These are phyloP conservation scores for Himalopsyche phryganea DNA, from an alignment of 1,140 invertebrate species.

Conservation along the genomic window DNA sequence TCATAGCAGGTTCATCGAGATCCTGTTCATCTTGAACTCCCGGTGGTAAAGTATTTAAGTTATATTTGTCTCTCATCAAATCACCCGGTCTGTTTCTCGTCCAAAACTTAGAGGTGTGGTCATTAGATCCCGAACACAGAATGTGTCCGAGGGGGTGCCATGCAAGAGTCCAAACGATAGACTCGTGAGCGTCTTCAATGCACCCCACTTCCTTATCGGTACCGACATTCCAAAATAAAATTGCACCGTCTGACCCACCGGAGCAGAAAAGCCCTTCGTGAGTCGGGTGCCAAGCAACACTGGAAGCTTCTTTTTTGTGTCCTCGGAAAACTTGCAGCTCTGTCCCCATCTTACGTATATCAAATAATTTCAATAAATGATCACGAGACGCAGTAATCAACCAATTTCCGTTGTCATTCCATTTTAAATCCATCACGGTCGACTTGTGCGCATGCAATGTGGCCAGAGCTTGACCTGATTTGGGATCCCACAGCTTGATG, in stretches of 20 bases:
- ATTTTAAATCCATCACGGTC: conserved; percentile 98
- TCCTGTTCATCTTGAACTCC: conserved; percentile 56
- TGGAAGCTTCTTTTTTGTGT: conserved; percentile 97
- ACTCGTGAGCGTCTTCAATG: conserved; percentile 98
- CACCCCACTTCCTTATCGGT: conserved; percentile 97
- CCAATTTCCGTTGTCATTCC: conserved; percentile 99
- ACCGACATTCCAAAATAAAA: conserved; percentile 98
- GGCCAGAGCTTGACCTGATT: conserved; percentile 84
- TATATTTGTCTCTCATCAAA: conserved; percentile 95
- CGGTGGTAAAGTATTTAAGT: conserved; percentile 87
- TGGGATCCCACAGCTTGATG: conserved; percentile 99
- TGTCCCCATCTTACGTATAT: conserved; percentile 89
- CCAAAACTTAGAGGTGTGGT: conserved; percentile 99
- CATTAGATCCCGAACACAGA: conserved; percentile 95
- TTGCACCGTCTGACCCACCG: conserved; percentile 95
- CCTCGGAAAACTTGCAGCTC: conserved; percentile 96
- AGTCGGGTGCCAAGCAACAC: conserved; percentile 96
- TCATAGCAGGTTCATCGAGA: conserved; percentile 72
- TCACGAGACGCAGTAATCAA: conserved; percentile 97
- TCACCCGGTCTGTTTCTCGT: conserved; percentile 97
- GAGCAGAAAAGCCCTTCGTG: conserved; percentile 95
- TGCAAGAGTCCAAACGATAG: conserved; percentile 96
- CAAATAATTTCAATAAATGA: conserved; percentile 97
- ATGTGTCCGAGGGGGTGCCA: conserved; percentile 99
- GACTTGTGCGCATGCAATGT: conserved; percentile 97